Conservation (phyloP, 1,140 invertebrate genomes). For the Megalonaias nervosa region DNA sequence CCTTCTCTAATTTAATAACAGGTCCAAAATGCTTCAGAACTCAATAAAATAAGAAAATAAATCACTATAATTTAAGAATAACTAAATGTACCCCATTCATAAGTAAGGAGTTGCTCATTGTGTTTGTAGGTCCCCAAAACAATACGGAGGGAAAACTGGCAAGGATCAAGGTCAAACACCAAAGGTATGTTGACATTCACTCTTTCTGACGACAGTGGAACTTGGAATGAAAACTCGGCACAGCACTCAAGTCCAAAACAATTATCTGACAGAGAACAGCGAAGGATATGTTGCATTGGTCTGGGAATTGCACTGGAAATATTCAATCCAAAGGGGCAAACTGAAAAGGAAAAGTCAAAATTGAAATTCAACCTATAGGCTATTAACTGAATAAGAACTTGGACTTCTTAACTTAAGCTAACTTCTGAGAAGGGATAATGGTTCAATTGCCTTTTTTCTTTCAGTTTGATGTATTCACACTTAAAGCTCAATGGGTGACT, state of each 20-base stretch:
- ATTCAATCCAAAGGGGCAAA: not conserved
- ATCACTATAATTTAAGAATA: too few relatives aligned
- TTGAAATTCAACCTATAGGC: too few relatives aligned
- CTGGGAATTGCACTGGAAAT: slow-evolving; percentile 13
- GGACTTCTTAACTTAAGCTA: too few relatives aligned
- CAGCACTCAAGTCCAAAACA: slow-evolving; percentile 50
- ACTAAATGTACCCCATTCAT: slow-evolving; percentile 29
- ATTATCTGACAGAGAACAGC: slow-evolving; percentile 39
- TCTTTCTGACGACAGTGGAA: slow-evolving; percentile 35
- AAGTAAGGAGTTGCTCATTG: slow-evolving; percentile 15
- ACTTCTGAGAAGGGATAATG: too few relatives aligned
- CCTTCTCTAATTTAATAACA: too few relatives aligned
- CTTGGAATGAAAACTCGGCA: slow-evolving; percentile 31
- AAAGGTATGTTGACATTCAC: slow-evolving; percentile 32
- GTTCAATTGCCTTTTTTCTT: too few relatives aligned
- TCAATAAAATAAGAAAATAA: too few relatives aligned
- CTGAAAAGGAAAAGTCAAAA: too few relatives aligned
- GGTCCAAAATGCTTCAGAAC: too few relatives aligned
- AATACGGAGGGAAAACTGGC: slow-evolving; percentile 36
- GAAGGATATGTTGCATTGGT: slow-evolving; percentile 22
- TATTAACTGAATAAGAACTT: too few relatives aligned
- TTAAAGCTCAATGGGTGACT: too few relatives aligned
- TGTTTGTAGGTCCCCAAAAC: slow-evolving; percentile 38
- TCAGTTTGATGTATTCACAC: too few relatives aligned
- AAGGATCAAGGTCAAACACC: slow-evolving; percentile 40